Conservation (phyloP, 1,140 invertebrate species). For the Aleiodes sp. region DNA sequence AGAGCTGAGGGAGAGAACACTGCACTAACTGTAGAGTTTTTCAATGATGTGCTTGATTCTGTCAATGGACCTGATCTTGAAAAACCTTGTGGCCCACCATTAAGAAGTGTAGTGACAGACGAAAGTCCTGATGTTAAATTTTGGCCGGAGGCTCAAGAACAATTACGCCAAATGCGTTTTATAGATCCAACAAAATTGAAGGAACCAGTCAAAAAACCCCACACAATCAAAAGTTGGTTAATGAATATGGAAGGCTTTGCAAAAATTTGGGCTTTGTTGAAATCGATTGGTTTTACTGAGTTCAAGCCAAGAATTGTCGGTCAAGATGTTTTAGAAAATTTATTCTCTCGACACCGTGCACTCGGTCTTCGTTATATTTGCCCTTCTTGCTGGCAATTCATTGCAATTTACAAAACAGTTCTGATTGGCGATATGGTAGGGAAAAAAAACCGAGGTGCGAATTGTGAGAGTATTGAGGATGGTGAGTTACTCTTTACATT, state of each 20-base stretch:
- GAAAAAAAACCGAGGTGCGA: neutral
- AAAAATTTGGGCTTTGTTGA: neutral
- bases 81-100: neutral
- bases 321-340: slow-evolving; percentile 12
- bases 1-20: neutral
- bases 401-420: neutral
- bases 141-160: neutral
- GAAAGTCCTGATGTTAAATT: neutral
- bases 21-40: neutral
- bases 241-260: neutral
- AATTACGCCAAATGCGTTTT: neutral
- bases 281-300: neutral
- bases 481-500: neutral
- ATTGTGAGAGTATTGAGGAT: neutral
- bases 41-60: neutral
- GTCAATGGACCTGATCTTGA: neutral
- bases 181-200: neutral
- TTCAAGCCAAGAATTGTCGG: neutral
- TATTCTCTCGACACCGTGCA: neutral
- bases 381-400: slow-evolving; percentile 4
- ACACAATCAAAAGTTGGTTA: neutral
- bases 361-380: neutral
- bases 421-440: neutral
- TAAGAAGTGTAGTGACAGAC: neutral
- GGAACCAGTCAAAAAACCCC: neutral